Evolutionary conservation across 2,797 vertebrate species (phyloP), one percentile per base, ranked within the genome.

Genomic region (Arctocebus calabarensis): DNA sequence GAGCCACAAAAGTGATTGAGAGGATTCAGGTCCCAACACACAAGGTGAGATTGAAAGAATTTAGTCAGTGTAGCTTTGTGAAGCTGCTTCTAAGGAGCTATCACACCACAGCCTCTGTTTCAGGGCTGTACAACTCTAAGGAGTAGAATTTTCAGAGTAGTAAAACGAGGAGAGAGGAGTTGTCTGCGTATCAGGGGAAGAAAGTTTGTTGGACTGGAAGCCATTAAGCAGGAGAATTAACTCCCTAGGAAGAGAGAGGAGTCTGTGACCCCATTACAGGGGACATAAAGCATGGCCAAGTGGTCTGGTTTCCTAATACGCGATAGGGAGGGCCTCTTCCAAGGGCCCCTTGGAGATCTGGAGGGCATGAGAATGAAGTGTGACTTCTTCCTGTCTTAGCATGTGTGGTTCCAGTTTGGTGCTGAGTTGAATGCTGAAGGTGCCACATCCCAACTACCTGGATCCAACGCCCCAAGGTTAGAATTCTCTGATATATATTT

Each of bases 191-290:
- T 96, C 91, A 94, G 66, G 70, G 37, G 95, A 66, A 93, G 93
- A 91, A 96, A 95, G 95, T 96, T 95, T 93, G 90, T 95, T 97
- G 95, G 81, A 90, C 84, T 92, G 62, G 92, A 97, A 97, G 94
- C 81, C 79, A 95, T 96, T 96, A 97, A 94, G 95, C 77, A 96
- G 86, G 74, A 87, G 78, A 97, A 97, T 96, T 93, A 93, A 93
- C 14, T 97, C 94, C 87, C 90, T 1, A 70, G 93, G 85, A 96
- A 96, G 84, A 92, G 5, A 95, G 82, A 92, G 37, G 73, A 91
- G 93, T 71, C 92, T 95, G 68, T 96, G 97, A 97, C 95, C 97
- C 88, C 84, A 95, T 97, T 95, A 95, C n/a, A n/a, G 61, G 79
- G 70, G 57, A 84, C 85, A 93, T 96, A 94, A 97, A 93, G 78